Base-by-base conservation (phyloP, 2,888 invertebrate genomes). In the Drosophila rubida region DNA sequence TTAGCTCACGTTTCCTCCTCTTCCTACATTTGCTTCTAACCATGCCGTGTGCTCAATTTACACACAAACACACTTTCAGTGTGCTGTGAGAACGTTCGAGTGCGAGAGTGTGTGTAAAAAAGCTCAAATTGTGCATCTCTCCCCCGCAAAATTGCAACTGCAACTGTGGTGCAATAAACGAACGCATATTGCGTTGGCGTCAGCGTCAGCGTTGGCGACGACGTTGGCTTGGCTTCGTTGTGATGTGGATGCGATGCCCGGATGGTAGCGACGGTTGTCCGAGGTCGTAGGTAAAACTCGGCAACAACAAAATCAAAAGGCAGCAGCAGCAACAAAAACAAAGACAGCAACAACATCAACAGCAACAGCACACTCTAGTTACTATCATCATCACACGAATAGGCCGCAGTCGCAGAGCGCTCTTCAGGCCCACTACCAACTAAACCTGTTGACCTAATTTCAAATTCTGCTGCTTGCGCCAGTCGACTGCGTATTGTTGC, bases 381-480 rank as follows among this genome's bases (percentile, higher is more conserved):
- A 75, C 74, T 76, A 75, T 71, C 77, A 60, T 76, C 72, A 75
- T 71, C 77, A 60, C 71, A 51, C 74, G 74, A 58, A 62, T 76
- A 76, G 77, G 68, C 74, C 74, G 72, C 74, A 72, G 74, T 72
- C 65, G 68, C 77, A 75, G 79, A 74, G 77, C 75, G 66, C 79
- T 78, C 80, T 78, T 78, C 64, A 80, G 80, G 69, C 71, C 74
- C 76, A 77, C 80, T 75, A 79, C 83, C 88, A 90, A 90, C 90
- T 89, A 92, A 91, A 91, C 91, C 91, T 91, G 91, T 91, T 91
- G 91, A 91, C 91, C 91, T 90, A 91, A 91, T 91, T 91, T 92
- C 88, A 88, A 89, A 76, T 87, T 85, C 88, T 83, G 83, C 83
- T 83, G 82, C 79, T 77, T 78, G 78, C 70, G 78, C 70, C 76